These are phyloP conservation scores for Platorchestia sp. DNA, from an alignment of 1,140 invertebrate genomes.

Conservation along the genomic window DNA sequence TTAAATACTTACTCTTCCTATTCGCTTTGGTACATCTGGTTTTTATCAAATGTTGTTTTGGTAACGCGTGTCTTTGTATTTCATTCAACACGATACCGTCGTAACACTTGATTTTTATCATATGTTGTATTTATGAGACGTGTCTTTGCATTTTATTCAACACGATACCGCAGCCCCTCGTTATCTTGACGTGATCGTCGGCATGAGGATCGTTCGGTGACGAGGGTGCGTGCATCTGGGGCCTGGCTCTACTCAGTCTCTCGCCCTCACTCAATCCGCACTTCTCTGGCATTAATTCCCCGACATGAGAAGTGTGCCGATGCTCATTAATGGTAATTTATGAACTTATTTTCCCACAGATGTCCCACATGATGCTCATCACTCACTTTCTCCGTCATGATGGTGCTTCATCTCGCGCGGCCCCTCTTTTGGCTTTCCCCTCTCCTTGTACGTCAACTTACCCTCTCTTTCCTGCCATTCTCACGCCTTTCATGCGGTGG, in stretches of 20 bases:
- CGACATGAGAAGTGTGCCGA: conserved; percentile 5
- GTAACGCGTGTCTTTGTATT: not conserved
- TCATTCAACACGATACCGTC: not conserved
- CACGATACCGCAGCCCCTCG: not conserved
- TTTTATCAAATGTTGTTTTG: not conserved
- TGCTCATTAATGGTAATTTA: conserved; percentile 10
- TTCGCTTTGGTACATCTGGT: not conserved
- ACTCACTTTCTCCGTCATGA: not conserved
- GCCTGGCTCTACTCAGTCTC: not conserved
- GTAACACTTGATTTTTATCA: too few species aligned
- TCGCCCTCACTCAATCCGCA: not conserved
- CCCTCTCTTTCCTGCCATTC: not conserved
- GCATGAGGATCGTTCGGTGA: not conserved
- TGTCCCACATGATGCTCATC: not conserved
- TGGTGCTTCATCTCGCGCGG: not conserved
- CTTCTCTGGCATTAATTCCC: not conserved
- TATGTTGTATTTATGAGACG: not conserved
- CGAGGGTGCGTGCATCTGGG: too few species aligned
- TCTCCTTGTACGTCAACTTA: not conserved
- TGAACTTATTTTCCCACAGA: conserved; percentile 8
- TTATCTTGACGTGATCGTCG: not conserved
- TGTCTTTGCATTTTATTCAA: not conserved
- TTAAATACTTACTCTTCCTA: not conserved
- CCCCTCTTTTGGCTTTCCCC: not conserved
- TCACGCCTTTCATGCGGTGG: not conserved